Evolutionary conservation across 2,797 vertebrate genomes (phyloP).

Genomic region (Sternarchorhynchus goeldii): DNA sequence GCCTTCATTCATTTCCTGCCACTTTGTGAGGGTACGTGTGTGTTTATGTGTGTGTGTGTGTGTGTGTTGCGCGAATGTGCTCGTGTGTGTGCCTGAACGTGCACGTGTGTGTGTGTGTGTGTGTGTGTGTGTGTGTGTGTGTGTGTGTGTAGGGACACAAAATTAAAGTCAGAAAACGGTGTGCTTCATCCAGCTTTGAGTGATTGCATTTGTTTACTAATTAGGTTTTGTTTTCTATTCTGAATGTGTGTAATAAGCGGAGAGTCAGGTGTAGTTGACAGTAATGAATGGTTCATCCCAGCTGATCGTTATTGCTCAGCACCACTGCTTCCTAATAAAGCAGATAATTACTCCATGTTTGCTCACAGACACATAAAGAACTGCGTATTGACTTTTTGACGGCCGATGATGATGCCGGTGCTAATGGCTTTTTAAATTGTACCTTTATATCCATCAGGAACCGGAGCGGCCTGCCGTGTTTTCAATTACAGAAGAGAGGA

Average conservation of each 20-base stretch:
- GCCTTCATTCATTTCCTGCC: conserved; percentile 49
- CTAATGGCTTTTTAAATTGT: conserved; percentile 83
- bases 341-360: conserved; percentile 83
- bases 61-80: not conserved
- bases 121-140: not conserved
- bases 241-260: conserved; percentile 83
- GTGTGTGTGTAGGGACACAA: conserved; percentile 36
- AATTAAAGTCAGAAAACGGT: conserved; percentile 66
- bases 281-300: conserved; percentile 85
- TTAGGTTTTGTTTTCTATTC: conserved; percentile 79
- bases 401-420: conserved; percentile 74
- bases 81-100: not conserved
- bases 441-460: conserved; percentile 77
- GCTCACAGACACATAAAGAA: conserved; percentile 80
- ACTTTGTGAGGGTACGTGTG: conserved; percentile 24
- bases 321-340: conserved; percentile 77
- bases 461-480: conserved; percentile 75
- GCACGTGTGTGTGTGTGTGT: not conserved
- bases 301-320: conserved; percentile 78
- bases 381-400: conserved; percentile 82
- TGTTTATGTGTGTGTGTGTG: not conserved
- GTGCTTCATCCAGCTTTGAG: conserved; percentile 69
- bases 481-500: conserved; percentile 77
- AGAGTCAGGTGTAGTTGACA: conserved; percentile 80
- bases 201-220: conserved; percentile 84